Evolutionary conservation across 2,888 invertebrate genomes (phyloP), one percentile per base, ranked within the genome.

Genomic region (Fragum sueziense): DNA sequence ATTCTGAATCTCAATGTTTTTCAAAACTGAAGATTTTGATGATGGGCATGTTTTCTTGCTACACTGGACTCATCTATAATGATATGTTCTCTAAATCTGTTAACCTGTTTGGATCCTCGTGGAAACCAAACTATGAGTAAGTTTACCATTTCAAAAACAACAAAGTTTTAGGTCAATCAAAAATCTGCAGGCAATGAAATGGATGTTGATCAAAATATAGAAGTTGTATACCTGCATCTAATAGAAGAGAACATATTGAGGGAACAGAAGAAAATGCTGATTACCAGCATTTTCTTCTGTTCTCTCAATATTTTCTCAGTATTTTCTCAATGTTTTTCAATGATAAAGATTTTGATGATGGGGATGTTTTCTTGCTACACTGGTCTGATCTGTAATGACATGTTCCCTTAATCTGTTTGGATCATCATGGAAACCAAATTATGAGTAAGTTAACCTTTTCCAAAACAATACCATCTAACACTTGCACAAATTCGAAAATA

Each of bases 341-440:
- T 98, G 96, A 99, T 99, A 87, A 98, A 98, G 97, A 97, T 99
- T 68, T 95, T 99, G 59, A 95, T 99, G 65, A 99, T 99, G 99
- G 99, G 99, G 0, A 90, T 96, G 14, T 99, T 99, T 94, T 99
- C 99, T 0, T 97, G 99, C 95, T 99, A 99, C 94, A 99, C 99
- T 11, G 99, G 99, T 0, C 91, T 99, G 9, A 97, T 99, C 85
- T 99, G 99, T 95, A 99, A 99, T 94, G 99, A 99, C 93, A 95
- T 97, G 52, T 99, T 99, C 94, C 97, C 98, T 29, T 99, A 99
- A 99, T 93, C 95, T 99, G 68, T 99, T 99, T 94, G 97, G 98
- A 0, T 97, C 98, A 0, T 95, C 96, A 85, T 99, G 99, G 98
- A 70, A 86, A 47, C 86, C 89, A 3, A 78, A 83, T 65, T 85